Evolutionary conservation across 2,888 invertebrate genomes (phyloP).

Genomic region (Antheraea assamensis): DNA sequence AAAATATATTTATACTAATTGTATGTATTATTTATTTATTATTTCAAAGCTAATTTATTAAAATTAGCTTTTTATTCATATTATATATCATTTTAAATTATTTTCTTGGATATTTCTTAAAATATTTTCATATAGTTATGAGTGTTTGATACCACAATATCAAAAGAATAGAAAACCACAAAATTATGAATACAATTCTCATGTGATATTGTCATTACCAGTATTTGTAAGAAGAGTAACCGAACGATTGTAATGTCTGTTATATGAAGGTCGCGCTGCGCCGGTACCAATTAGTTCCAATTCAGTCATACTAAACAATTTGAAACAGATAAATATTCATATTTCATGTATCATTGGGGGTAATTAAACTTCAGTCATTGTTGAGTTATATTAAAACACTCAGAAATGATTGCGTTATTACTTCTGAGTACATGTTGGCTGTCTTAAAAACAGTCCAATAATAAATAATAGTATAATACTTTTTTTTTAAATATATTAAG

Average conservation of each 20-base stretch:
- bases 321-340: conserved; percentile 15
- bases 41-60: conserved; percentile 17
- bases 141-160: background rate
- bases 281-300: conserved; percentile 43
- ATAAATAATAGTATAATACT: too few relatives aligned
- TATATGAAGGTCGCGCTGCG: conserved; percentile 41
- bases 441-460: background rate
- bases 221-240: conserved; percentile 13
- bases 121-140: background rate
- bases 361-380: background rate
- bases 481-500: too few relatives aligned
- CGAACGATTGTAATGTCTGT: conserved; percentile 28
- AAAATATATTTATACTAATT: conserved; percentile 8
- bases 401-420: background rate
- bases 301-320: conserved; percentile 26
- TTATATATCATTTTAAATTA: background rate
- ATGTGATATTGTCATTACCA: background rate
- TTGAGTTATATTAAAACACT: background rate
- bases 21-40: conserved; percentile 17
- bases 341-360: background rate
- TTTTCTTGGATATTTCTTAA: background rate
- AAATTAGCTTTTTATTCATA: background rate
- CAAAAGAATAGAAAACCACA: background rate
- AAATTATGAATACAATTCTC: background rate
- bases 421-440: background rate